phyloP scores from a whole-genome alignment of 1,140 invertebrate genomes.

The Brachionus calyciflorus region DNA sequence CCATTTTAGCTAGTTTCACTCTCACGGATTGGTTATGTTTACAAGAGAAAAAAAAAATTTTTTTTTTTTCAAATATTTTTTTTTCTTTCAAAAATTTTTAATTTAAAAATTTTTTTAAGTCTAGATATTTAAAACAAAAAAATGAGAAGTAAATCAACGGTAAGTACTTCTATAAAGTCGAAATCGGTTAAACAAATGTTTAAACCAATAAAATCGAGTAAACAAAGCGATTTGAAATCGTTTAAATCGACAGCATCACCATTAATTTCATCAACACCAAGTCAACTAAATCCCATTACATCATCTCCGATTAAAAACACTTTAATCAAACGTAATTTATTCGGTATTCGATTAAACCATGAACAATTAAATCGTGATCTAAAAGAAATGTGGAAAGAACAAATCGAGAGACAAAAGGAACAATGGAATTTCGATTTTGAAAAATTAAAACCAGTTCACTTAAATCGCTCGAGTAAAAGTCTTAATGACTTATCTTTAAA shows the following conservation, averaged over 20 bases:
- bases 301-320: not conserved
- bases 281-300: not conserved
- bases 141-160: constrained; percentile 15
- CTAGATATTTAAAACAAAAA: not conserved
- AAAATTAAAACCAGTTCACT: not conserved
- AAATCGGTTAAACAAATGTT: constrained; percentile 37
- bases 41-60: no score
- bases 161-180: not conserved
- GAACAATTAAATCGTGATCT: constrained; percentile 41
- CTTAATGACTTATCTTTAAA: not conserved
- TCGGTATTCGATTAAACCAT: constrained; percentile 38
- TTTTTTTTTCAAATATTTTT: no score
- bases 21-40: no score
- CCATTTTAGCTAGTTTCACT: no score
- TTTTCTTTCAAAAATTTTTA: no score
- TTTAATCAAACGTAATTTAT: constrained; percentile 37
- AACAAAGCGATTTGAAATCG: not conserved
- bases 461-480: not conserved
- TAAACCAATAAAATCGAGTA: not conserved
- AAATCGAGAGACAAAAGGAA: constrained; percentile 23
- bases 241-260: not conserved
- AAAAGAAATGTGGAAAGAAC: constrained; percentile 33
- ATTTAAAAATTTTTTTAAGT: not conserved
- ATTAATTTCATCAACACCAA: not conserved
- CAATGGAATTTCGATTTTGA: constrained; percentile 46